phyloP scores from a whole-genome alignment of 2,797 vertebrate genomes.

The Petrocephalus schoutedeni region DNA sequence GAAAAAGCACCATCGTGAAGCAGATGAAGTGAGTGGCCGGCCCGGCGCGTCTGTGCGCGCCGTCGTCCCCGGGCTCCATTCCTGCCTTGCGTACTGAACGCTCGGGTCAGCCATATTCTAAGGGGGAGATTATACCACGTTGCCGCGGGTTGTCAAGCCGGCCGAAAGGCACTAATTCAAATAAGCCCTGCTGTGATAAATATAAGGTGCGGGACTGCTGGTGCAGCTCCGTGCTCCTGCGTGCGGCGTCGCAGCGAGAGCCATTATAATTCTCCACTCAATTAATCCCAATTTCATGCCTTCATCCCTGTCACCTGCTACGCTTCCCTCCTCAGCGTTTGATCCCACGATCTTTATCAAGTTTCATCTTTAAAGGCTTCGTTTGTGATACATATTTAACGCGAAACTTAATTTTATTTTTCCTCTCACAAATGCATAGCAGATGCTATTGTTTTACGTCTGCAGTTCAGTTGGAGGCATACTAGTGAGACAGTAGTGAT shows the following conservation, averaged over 20 bases:
- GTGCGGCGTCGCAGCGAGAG: conserved; percentile 31
- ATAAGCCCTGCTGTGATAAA: background rate
- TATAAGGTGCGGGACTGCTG: background rate
- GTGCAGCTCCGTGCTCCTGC: background rate
- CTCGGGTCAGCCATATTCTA: conserved; percentile 60
- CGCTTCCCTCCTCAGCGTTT: conserved; percentile 46
- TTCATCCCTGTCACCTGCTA: conserved; percentile 40
- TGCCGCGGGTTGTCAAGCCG: conserved; percentile 44
- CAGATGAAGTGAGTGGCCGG: conserved; percentile 92
- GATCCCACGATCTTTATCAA: conserved; percentile 23
- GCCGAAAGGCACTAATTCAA: conserved; percentile 64
- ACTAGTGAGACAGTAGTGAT: background rate
- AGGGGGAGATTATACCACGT: conserved; percentile 49
- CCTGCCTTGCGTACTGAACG: conserved; percentile 47
- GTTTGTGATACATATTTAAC: background rate
- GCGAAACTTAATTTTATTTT: background rate
- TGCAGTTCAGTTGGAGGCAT: background rate
- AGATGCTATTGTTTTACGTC: background rate
- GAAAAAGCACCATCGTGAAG: conserved; percentile 99
- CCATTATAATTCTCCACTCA: conserved; percentile 40
- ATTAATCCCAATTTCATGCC: conserved; percentile 65
- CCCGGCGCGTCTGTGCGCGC: conserved; percentile 35
- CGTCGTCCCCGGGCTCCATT: conserved; percentile 56
- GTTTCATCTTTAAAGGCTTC: background rate
- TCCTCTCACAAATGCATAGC: background rate